Base-by-base conservation (phyloP, 2,888 invertebrate species). In the Gasteruption jaculator region DNA sequence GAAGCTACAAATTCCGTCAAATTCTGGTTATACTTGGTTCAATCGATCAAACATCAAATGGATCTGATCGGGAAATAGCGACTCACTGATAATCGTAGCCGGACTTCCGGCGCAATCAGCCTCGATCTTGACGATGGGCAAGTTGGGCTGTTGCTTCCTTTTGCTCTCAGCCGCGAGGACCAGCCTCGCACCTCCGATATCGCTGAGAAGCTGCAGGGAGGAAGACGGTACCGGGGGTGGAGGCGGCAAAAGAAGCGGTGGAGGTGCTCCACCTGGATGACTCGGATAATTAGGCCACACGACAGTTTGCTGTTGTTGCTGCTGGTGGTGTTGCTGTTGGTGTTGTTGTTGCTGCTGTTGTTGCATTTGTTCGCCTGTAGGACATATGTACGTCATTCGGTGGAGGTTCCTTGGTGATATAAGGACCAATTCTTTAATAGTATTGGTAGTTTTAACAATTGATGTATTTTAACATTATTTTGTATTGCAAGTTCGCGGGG, bases 221-320 rank as follows among this genome's bases (percentile, higher is more conserved):
- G 85, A 82, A 1, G 82, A 75, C 37, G 82, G 79, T 1, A 78
- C 74, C 1, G 79, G 76, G 31, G 80, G 78, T 0, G 80, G 75
- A 5, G 83, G 80, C 1, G 80, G 75, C 64, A 46, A 75, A 68
- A 66, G 68, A 25, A 73, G 60, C 29, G 60, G 61, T 12, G 72
- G 71, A 45, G 74, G 61, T 21, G 75, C 65, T 38, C 73, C 71
- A 41, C 61, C 58, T 42, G 61, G 63, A 30, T 71, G 64, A 58
- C 75, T 76, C 39, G 74, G 72, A 64, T 84, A 79, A 57, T 83
- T 81, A 25, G 85, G 85, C 85, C 85, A 86, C 14, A 86, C 80
- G 30, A 86, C 82, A 0, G 85, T 78, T 65, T 85, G 83, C 50
- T 83, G 84, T 49, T 85, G 73, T 60, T 84, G 83, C 60, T n/a